These are phyloP conservation scores for Sciurus carolinensis DNA, from an alignment of 2,797 vertebrate species.

Conservation along the genomic window DNA sequence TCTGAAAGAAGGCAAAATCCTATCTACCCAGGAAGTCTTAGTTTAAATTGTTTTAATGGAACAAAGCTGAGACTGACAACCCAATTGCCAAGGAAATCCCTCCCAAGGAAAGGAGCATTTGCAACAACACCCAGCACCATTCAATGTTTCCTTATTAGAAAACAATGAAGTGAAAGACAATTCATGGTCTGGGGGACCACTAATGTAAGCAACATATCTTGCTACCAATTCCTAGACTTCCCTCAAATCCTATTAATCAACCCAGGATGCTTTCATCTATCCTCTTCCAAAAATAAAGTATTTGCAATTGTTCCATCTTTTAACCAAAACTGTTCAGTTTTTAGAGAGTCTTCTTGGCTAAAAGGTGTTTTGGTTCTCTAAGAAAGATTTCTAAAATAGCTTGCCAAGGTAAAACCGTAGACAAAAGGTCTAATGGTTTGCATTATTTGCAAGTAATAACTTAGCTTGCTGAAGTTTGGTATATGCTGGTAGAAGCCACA, in stretches of 20 bases:
- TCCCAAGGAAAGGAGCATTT: background rate
- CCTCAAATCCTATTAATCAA: background rate
- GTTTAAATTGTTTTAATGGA: background rate
- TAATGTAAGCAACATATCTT: background rate
- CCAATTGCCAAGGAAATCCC: background rate
- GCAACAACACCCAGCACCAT: background rate
- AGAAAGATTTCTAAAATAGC: background rate
- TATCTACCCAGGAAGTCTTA: background rate
- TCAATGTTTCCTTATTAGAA: background rate
- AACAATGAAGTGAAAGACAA: background rate
- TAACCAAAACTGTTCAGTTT: background rate
- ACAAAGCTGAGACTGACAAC: background rate
- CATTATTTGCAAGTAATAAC: background rate
- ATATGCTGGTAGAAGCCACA: background rate
- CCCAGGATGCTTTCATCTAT: background rate
- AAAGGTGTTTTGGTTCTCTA: background rate
- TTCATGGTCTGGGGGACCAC: background rate
- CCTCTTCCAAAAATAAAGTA: constrained; percentile 20
- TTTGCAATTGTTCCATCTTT: background rate
- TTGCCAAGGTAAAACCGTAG: background rate
- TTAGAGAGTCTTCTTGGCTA: background rate
- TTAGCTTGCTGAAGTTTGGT: background rate
- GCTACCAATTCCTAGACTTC: background rate
- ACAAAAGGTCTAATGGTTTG: constrained; percentile 4
- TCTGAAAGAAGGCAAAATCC: background rate